Conservation (phyloP, 2,888 invertebrate genomes). For the Serrognathus titanus region DNA sequence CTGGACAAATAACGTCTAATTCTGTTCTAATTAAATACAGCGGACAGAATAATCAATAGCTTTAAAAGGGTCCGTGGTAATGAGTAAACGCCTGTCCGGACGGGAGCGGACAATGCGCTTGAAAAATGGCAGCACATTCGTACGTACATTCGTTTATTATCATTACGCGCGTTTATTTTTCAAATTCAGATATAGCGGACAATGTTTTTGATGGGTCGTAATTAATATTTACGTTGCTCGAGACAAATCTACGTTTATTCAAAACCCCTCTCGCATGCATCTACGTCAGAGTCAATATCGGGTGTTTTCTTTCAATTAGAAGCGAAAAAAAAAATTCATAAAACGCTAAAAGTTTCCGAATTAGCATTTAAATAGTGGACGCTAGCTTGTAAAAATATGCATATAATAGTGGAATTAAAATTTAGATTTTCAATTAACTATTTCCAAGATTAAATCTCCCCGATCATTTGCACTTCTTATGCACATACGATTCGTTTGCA, state of each 20-base stretch:
- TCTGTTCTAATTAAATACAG: constrained; percentile 30
- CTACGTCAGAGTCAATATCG: constrained; percentile 28
- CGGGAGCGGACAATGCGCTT: constrained; percentile 3
- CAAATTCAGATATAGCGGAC: constrained; percentile 22
- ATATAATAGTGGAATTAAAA: too few relatives aligned
- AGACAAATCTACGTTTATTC: constrained; percentile 14
- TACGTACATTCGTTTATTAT: constrained; percentile 17
- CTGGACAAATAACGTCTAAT: constrained; percentile 29
- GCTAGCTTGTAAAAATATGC: too few relatives aligned
- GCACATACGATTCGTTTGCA: too few relatives aligned
- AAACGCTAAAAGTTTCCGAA: background rate
- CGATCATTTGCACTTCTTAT: too few relatives aligned
- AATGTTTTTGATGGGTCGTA: constrained; percentile 36
- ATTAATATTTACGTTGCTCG: constrained; percentile 36
- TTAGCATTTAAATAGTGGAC: too few relatives aligned
- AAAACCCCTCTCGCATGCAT: constrained; percentile 9
- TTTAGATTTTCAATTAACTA: too few relatives aligned
- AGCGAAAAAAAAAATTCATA: background rate
- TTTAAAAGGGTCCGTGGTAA: constrained; percentile 30
- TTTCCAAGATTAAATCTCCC: too few relatives aligned
- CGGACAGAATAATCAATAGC: constrained; percentile 45
- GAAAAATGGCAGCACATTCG: constrained; percentile 5
- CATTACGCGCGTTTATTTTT: constrained; percentile 25
- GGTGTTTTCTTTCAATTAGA: constrained; percentile 32
- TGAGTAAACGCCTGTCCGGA: constrained; percentile 22